Conservation (phyloP, 2,797 vertebrate species). For the Gallinago solitaria region DNA sequence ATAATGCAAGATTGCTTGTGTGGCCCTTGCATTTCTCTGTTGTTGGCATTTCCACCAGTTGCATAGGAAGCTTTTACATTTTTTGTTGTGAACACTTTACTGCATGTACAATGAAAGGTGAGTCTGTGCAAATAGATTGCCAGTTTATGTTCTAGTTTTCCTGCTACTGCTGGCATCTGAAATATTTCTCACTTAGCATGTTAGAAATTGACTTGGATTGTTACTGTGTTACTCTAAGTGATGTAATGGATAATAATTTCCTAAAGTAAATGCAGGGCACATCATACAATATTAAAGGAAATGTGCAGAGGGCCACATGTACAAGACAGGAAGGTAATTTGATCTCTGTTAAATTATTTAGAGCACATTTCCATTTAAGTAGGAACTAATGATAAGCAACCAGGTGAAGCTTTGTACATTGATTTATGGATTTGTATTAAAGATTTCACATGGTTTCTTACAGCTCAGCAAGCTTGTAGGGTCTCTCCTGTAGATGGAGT, state of each 20-base stretch:
- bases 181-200: not conserved
- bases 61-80: not conserved
- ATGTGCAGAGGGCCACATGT: slow-evolving; percentile 7
- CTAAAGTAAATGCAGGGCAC: slow-evolving; percentile 19
- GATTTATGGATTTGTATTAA: slow-evolving; percentile 46
- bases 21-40: not conserved
- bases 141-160: not conserved
- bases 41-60: not conserved
- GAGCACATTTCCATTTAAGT: slow-evolving; percentile 50
- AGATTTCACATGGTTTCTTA: slow-evolving; percentile 40
- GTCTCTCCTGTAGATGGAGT: not conserved
- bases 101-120: not conserved
- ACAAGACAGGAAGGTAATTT: slow-evolving; percentile 46
- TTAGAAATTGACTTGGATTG: not conserved
- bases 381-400: slow-evolving; percentile 46
- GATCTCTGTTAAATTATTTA: slow-evolving; percentile 60
- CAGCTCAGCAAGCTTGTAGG: not conserved
- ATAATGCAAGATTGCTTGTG: not conserved
- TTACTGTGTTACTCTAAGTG: slow-evolving; percentile 28
- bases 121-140: not conserved
- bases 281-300: slow-evolving; percentile 49
- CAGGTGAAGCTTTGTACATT: slow-evolving; percentile 33
- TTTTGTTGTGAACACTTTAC: not conserved
- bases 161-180: not conserved
- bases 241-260: slow-evolving; percentile 32